Conservation (phyloP, 2,888 invertebrate genomes). For the Podotricha telesiphe region DNA sequence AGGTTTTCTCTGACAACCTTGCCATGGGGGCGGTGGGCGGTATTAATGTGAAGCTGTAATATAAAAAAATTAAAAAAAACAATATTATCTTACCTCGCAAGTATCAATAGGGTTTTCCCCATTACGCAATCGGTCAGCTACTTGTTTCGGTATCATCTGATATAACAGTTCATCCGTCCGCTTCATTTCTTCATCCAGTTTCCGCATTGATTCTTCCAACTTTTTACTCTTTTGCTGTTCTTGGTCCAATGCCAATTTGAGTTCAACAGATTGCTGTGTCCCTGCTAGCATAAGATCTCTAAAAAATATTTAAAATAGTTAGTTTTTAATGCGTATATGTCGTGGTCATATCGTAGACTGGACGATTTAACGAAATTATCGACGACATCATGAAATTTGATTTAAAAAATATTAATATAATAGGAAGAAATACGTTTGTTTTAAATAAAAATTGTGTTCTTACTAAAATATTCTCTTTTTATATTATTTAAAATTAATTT, state of each 20-base stretch:
- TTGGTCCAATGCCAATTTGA: conserved; percentile 97
- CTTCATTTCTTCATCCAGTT: conserved; percentile 97
- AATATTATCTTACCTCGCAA: conserved; percentile 89
- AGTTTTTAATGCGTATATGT: too few relatives aligned
- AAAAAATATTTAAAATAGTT: not conserved
- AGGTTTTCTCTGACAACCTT: too few relatives aligned
- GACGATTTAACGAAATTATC: too few relatives aligned
- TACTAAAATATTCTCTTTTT: too few relatives aligned
- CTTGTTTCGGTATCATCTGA: conserved; percentile 99
- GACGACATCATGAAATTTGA: too few relatives aligned
- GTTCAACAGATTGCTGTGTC: conserved; percentile 98
- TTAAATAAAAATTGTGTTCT: too few relatives aligned
- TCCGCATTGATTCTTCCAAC: conserved; percentile 97
- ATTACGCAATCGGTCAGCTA: conserved; percentile 95
- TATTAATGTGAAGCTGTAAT: too few relatives aligned
- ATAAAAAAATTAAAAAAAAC: not conserved
- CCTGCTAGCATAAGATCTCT: conserved; percentile 97
- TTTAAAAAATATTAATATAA: too few relatives aligned
- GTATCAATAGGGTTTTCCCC: conserved; percentile 98
- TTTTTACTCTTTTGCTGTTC: conserved; percentile 98
- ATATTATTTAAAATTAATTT: too few relatives aligned
- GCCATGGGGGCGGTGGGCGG: too few relatives aligned
- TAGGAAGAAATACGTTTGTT: too few relatives aligned
- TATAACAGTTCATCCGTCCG: conserved; percentile 97
- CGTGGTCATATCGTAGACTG: too few relatives aligned